phyloP scores from a whole-genome alignment of 2,797 vertebrate genomes.

The Oryzias sinensis region DNA sequence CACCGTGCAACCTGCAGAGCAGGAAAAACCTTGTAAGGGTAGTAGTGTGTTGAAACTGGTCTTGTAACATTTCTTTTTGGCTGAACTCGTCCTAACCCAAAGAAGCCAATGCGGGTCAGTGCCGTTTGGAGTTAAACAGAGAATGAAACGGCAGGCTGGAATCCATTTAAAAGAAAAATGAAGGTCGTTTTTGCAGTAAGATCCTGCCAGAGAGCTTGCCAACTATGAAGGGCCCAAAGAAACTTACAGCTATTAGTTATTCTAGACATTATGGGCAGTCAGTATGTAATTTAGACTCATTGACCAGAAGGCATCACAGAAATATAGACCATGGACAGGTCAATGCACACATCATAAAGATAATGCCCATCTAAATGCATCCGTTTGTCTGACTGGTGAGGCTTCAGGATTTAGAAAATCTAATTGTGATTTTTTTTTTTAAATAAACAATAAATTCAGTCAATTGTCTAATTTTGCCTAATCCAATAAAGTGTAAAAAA shows the following conservation, averaged over 20 bases:
- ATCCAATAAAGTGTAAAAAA: too few species aligned
- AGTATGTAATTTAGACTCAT: conserved; percentile 64
- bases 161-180: conserved; percentile 62
- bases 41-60: too few species aligned
- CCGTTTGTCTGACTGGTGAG: conserved; percentile 18
- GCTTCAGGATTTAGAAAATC: not conserved
- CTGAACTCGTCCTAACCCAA: too few species aligned
- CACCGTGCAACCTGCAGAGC: too few species aligned
- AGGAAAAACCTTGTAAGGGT: too few species aligned
- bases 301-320: conserved; percentile 47
- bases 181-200: conserved; percentile 66
- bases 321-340: conserved; percentile 37
- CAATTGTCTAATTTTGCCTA: too few species aligned
- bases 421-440: conserved; percentile 1
- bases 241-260: conserved; percentile 65
- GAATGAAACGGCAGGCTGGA: conserved; percentile 51
- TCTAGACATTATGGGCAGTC: conserved; percentile 58
- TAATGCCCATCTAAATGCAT: conserved; percentile 27
- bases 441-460: conserved; percentile 3
- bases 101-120: too few species aligned
- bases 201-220: conserved; percentile 33
- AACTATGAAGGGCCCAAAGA: conserved; percentile 48
- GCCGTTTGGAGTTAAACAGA: conserved; percentile 19
- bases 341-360: conserved; percentile 25
- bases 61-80: too few species aligned